Evolutionary conservation across 92 coral and sea anemone genomes (phyloP).

Genomic region (Anthopleura xanthogrammica): DNA sequence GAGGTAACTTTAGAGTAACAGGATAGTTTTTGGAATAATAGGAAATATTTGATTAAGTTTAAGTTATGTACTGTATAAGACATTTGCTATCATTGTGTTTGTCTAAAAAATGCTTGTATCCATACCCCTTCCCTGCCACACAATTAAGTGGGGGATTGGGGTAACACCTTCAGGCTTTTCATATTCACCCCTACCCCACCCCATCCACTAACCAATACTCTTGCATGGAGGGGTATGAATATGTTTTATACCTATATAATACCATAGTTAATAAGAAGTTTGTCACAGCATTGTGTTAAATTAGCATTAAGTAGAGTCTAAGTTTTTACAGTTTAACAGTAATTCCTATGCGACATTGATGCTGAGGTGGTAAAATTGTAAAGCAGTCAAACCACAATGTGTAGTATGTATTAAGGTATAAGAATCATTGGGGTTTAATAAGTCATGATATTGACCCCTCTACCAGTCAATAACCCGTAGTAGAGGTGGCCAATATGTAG

Average conservation of each 20-base stretch:
- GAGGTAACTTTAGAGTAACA: too few relatives aligned
- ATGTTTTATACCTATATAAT: neutral
- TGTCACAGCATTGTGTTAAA: too few relatives aligned
- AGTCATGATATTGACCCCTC: too few relatives aligned
- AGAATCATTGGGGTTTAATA: neutral
- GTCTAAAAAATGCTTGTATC: neutral
- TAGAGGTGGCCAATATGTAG: neutral
- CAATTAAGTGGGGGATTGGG: neutral
- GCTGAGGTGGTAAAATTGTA: too few relatives aligned
- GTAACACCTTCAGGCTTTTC: neutral
- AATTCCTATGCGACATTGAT: too few relatives aligned
- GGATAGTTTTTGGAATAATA: too few relatives aligned
- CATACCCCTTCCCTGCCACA: neutral
- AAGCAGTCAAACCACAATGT: too few relatives aligned
- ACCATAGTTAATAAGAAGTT: too few relatives aligned
- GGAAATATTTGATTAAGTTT: too few relatives aligned
- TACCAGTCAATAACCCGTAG: too few relatives aligned
- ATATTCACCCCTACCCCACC: neutral
- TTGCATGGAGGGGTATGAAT: neutral
- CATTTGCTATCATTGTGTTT: neutral
- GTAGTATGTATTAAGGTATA: neutral
- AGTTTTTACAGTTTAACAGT: too few relatives aligned
- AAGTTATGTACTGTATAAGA: neutral
- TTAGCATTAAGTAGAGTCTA: too few relatives aligned
- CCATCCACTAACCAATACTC: neutral